Percentiles rank a stretch among this genome's conserved stretches.
phyloP scores from a whole-genome alignment of 2,888 invertebrate genomes.

The Helleia helle region DNA sequence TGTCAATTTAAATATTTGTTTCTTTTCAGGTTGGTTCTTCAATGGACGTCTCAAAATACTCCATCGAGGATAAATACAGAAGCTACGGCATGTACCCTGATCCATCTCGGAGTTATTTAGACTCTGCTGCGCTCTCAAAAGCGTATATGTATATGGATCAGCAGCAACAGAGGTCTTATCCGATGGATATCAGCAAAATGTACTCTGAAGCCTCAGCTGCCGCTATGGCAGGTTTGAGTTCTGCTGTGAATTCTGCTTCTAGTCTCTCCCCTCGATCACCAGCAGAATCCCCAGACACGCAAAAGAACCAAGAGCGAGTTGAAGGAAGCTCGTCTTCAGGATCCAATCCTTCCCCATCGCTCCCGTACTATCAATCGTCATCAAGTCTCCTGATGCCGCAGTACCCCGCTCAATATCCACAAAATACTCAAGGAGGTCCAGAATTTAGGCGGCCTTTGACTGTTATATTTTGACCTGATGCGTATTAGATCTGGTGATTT shows the following conservation, averaged over 20 bases:
- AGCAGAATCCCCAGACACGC: constrained; percentile 73
- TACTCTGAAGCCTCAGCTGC: constrained; percentile 77
- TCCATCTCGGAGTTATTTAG: constrained; percentile 80
- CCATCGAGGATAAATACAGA: constrained; percentile 84
- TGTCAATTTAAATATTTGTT: background rate
- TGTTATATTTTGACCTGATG: constrained; percentile 88
- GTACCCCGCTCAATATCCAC: constrained; percentile 75
- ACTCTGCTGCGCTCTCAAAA: constrained; percentile 81
- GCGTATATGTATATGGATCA: constrained; percentile 86
- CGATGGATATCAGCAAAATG: constrained; percentile 79
- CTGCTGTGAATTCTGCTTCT: constrained; percentile 55
- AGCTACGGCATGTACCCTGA: constrained; percentile 85
- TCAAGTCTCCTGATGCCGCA: constrained; percentile 79
- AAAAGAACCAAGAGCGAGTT: constrained; percentile 63
- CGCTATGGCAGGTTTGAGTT: constrained; percentile 70
- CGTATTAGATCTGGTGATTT: constrained; percentile 24
- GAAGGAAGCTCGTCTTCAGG: constrained; percentile 75
- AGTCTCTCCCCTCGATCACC: constrained; percentile 60
- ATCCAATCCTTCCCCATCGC: constrained; percentile 76
- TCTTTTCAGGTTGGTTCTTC: constrained; percentile 79
- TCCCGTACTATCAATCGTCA: constrained; percentile 74
- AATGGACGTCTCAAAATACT: constrained; percentile 86
- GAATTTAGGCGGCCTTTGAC: constrained; percentile 84
- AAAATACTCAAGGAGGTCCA: constrained; percentile 72
- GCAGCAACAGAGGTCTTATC: constrained; percentile 68